Percentiles rank a stretch among this genome's conserved stretches.
phyloP scores from a whole-genome alignment of 2,888 invertebrate genomes.

The Iphiclides podalirius region DNA sequence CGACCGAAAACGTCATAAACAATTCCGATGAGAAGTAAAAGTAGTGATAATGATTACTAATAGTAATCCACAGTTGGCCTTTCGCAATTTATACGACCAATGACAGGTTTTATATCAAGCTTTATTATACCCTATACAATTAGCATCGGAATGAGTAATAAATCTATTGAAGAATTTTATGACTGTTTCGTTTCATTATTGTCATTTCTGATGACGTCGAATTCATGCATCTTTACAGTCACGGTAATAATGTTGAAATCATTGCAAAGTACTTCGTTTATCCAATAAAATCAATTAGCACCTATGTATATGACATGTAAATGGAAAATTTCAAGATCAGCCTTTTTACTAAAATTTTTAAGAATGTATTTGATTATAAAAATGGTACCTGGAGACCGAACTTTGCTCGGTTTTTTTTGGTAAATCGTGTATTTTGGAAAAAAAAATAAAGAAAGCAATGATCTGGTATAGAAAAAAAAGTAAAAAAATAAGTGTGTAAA shows the following conservation, averaged over 20 bases:
- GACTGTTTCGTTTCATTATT: not conserved
- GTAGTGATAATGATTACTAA: too few relatives aligned
- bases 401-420: too few relatives aligned
- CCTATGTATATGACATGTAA: not conserved
- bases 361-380: too few relatives aligned
- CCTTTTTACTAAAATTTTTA: too few relatives aligned
- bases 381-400: too few relatives aligned
- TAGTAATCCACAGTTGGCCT: not conserved
- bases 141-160: slow-evolving; percentile 1
- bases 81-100: not conserved
- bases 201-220: not conserved
- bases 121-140: not conserved
- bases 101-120: not conserved
- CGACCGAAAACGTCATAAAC: not conserved
- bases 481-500: too few relatives aligned
- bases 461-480: too few relatives aligned
- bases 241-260: not conserved
- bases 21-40: too few relatives aligned
- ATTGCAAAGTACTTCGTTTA: not conserved
- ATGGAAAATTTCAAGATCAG: too few relatives aligned
- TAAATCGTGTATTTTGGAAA: too few relatives aligned
- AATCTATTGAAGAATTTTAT: not conserved
- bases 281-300: not conserved
- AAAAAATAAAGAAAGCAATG: too few relatives aligned
- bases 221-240: not conserved